A percentile compares a stretch with the other conserved stretches of the same genome.
Conservation (phyloP, 2,888 invertebrate species). For the Pollenia labialis region DNA sequence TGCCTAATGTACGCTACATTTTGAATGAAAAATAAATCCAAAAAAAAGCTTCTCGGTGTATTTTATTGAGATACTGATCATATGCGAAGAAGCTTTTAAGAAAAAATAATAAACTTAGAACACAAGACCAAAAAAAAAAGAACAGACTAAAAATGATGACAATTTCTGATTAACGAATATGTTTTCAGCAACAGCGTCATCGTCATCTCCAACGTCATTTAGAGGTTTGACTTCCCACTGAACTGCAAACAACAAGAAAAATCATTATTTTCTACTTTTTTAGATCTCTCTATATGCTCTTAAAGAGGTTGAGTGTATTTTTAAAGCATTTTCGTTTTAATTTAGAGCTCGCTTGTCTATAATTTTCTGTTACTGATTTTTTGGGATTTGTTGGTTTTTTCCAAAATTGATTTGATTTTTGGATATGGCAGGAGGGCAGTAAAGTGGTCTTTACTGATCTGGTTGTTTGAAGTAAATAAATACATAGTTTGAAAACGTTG, state of each 20-base stretch:
- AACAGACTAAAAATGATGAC: conserved; percentile 67
- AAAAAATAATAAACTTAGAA: conserved; percentile 39
- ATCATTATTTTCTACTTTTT: conserved; percentile 69
- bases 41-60: conserved; percentile 18
- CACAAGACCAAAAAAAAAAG: background rate
- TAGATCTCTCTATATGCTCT: background rate
- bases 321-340: conserved; percentile 69
- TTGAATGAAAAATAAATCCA: background rate
- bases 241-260: conserved; percentile 68
- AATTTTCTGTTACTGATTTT: conserved; percentile 41
- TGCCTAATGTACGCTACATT: conserved; percentile 27
- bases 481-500: conserved; percentile 34
- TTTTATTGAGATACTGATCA: conserved; percentile 64
- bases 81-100: conserved; percentile 58
- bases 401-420: conserved; percentile 69
- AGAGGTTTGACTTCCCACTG: conserved; percentile 61
- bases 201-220: conserved; percentile 40
- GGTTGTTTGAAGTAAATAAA: conserved; percentile 40
- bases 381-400: conserved; percentile 30
- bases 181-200: conserved; percentile 59
- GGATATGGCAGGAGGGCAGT: conserved; percentile 48
- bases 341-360: conserved; percentile 72
- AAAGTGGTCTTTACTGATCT: conserved; percentile 33
- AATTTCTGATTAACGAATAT: conserved; percentile 70
- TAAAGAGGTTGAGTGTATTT: conserved; percentile 1